phyloP scores from a whole-genome alignment of 2,797 vertebrate species.

The Chelon labrosus region DNA sequence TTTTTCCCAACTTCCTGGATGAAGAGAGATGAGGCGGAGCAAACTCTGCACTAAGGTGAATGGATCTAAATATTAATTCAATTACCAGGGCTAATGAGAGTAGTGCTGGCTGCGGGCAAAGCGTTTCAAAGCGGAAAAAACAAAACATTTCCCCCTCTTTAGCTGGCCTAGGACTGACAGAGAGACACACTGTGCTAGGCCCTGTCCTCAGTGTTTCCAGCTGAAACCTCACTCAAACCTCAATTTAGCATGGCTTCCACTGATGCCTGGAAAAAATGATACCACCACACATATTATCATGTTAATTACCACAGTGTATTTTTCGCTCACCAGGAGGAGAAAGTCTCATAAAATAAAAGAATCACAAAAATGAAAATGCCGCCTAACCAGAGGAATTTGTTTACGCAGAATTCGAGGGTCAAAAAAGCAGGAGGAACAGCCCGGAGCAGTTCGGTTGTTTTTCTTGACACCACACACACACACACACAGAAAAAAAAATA shows the following conservation, averaged over 20 bases:
- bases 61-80: constrained; percentile 40
- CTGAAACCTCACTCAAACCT: constrained; percentile 77
- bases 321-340: constrained; percentile 59
- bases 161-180: constrained; percentile 66
- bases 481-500: too few species aligned
- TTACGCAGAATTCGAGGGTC: constrained; percentile 34
- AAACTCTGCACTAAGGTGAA: constrained; percentile 49
- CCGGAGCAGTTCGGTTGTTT: constrained; percentile 8
- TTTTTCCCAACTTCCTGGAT: constrained; percentile 35
- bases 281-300: constrained; percentile 76
- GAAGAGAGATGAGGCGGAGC: constrained; percentile 20
- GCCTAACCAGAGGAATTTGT: constrained; percentile 75
- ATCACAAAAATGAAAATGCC: constrained; percentile 63
- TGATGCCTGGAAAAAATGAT: constrained; percentile 76
- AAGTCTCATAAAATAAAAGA: constrained; percentile 57
- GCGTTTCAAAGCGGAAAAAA: constrained; percentile 44
- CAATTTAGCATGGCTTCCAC: constrained; percentile 69
- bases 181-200: constrained; percentile 72
- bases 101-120: constrained; percentile 49
- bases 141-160: constrained; percentile 70
- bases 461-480: constrained; percentile 23
- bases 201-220: constrained; percentile 75
- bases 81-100: constrained; percentile 67
- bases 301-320: constrained; percentile 79
- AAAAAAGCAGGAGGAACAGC: constrained; percentile 25